phyloP scores from a whole-genome alignment of 2,113 vertebrate species.

The Ramphastos sulfuratus region DNA sequence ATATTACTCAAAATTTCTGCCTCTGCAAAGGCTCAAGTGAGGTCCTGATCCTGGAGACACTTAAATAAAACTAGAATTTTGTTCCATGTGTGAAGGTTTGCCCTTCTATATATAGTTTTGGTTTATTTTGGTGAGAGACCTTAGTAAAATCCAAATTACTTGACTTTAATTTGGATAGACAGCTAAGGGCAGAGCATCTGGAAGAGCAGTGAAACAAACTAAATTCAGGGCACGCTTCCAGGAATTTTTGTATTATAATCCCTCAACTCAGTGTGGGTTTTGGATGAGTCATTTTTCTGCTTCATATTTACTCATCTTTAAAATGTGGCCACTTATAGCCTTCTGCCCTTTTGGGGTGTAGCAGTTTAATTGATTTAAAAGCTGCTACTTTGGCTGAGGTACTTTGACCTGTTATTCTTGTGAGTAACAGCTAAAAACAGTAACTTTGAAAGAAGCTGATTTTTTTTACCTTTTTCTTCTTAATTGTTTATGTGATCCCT shows the following conservation, averaged over 20 bases:
- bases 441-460: background rate
- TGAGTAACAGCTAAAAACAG: conserved; percentile 27
- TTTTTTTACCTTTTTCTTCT: background rate
- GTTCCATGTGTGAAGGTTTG: background rate
- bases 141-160: background rate
- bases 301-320: conserved; percentile 49
- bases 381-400: conserved; percentile 21
- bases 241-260: conserved; percentile 50
- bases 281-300: conserved; percentile 52
- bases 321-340: background rate
- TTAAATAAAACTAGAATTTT: background rate
- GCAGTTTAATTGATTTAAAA: conserved; percentile 37
- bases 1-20: conserved; percentile 49
- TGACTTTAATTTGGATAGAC: conserved; percentile 30
- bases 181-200: background rate
- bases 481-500: background rate
- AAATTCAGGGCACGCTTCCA: conserved; percentile 40
- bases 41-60: background rate
- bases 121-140: background rate
- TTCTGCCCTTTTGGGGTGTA: conserved; percentile 20
- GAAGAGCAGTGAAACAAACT: conserved; percentile 17
- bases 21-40: background rate
- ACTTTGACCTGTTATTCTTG: conserved; percentile 27
- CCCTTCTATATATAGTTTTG: background rate
- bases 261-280: background rate